These are phyloP conservation scores for Spondyliosoma cantharus DNA, from an alignment of 2,797 vertebrate genomes.

Conservation along the genomic window DNA sequence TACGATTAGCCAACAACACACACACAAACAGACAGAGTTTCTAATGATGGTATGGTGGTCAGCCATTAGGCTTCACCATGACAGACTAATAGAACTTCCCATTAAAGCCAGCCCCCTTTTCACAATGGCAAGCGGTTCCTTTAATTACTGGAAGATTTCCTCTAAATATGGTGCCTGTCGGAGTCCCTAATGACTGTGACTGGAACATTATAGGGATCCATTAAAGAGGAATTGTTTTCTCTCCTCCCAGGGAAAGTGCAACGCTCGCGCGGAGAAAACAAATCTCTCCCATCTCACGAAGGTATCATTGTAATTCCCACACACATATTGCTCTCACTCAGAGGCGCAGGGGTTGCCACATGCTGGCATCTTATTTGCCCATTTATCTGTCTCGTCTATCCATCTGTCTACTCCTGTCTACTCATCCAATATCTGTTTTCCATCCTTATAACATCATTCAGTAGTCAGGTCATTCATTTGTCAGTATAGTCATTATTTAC, in stretches of 20 bases:
- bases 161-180: constrained; percentile 74
- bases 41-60: constrained; percentile 67
- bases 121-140: constrained; percentile 66
- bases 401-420: background rate
- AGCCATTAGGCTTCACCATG: constrained; percentile 64
- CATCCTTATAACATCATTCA: constrained; percentile 1
- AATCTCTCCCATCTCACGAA: constrained; percentile 41
- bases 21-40: constrained; percentile 42
- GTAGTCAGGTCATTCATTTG: constrained; percentile 23
- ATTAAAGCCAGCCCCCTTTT: constrained; percentile 65
- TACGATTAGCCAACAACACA: constrained; percentile 54
- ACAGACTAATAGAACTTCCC: constrained; percentile 69
- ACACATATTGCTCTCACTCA: constrained; percentile 7
- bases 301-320: constrained; percentile 47
- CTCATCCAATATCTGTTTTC: constrained; percentile 6
- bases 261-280: constrained; percentile 29
- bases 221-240: constrained; percentile 70
- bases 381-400: constrained; percentile 5
- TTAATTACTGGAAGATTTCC: constrained; percentile 81
- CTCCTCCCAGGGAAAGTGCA: constrained; percentile 46
- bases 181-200: constrained; percentile 76
- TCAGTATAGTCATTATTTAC: constrained; percentile 11
- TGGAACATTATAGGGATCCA: constrained; percentile 72
- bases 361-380: background rate
- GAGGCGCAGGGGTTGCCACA: background rate